These are phyloP conservation scores for Diglossa cyanea DNA, from an alignment of 2,797 vertebrate genomes.

Conservation along the genomic window DNA sequence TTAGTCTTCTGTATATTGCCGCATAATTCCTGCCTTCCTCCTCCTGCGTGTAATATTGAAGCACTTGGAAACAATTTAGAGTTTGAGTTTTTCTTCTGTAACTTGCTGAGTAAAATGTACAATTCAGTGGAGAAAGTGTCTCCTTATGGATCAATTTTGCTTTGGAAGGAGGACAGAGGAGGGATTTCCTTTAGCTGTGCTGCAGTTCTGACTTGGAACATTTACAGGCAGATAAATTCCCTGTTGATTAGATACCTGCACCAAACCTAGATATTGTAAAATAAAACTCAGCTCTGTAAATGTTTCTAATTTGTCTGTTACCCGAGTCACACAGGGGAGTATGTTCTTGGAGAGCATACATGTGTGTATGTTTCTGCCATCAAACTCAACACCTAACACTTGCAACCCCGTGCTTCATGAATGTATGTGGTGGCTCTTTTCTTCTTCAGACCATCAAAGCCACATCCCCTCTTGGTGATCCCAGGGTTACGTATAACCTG, in stretches of 20 bases:
- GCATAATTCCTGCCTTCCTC: background rate
- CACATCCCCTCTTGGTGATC: conserved; percentile 84
- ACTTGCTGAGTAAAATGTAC: background rate
- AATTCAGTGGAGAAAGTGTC: background rate
- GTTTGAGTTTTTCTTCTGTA: background rate
- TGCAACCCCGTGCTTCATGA: background rate
- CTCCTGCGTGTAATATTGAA: background rate
- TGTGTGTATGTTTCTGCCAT: background rate
- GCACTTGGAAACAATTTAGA: background rate
- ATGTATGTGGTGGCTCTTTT: conserved; percentile 14
- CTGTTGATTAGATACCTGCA: background rate
- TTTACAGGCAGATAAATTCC: background rate
- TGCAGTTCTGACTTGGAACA: background rate
- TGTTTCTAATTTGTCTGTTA: background rate
- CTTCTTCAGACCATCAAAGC: conserved; percentile 85
- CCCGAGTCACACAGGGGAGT: background rate
- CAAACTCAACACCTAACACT: background rate
- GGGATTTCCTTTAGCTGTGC: background rate
- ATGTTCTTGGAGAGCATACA: background rate
- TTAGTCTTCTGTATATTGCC: background rate
- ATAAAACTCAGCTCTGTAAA: background rate
- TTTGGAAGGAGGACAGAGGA: background rate
- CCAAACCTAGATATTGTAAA: background rate
- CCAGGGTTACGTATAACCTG: conserved; percentile 87
- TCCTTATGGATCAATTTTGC: background rate